Base-by-base conservation (phyloP, 2,113 vertebrate genomes). In the Centropus bengalensis region DNA sequence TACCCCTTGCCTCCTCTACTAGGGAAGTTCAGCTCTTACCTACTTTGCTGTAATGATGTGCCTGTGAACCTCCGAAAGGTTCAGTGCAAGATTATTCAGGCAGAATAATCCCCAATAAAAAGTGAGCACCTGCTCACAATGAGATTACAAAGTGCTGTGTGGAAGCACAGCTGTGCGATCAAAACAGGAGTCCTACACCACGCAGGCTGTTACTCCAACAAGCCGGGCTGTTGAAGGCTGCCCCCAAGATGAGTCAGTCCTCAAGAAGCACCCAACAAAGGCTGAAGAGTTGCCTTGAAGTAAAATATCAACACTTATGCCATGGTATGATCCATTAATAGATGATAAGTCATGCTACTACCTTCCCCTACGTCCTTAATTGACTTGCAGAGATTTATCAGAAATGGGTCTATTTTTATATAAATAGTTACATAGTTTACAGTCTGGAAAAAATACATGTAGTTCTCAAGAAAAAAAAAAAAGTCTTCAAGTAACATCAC, bases 101-200 rank as follows among this genome's bases (percentile, higher is more conserved):
- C 42, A 82, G 42, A 88, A 63, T 13, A 82, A 44, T 19, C 8
- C 6, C 14, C 2, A 5, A 2, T 2, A 40, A 7, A 70, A 88
- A 70, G 33, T 0, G 4, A 92, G 79, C 66, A 18, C 18, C 62
- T 92, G 51, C 11, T 23, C 42, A 45, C 27, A 27, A 14, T 30
- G 70, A 87, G 20, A 33, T 82, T 58, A 14, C 45, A 17, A 52
- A 60, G n/a, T 4, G n/a, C 23, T 62, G 36, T 2, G 52, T 3
- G 0, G 19, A 89, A 92, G 30, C 1, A 2, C 6, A 20, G 26
- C 36, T 38, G 20, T 62, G 45, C 64, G 55, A 32, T 32, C 36
- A 47, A 38, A 81, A 32, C 51, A 32, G 0, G 14, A 49, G 3
- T 16, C 33, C 30, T 58, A 45, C 1, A 4, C 30, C 8, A 1